Evolutionary conservation across 2,888 invertebrate genomes (phyloP), one percentile per base, ranked within the genome.

Genomic region (Apodemia duryi): DNA sequence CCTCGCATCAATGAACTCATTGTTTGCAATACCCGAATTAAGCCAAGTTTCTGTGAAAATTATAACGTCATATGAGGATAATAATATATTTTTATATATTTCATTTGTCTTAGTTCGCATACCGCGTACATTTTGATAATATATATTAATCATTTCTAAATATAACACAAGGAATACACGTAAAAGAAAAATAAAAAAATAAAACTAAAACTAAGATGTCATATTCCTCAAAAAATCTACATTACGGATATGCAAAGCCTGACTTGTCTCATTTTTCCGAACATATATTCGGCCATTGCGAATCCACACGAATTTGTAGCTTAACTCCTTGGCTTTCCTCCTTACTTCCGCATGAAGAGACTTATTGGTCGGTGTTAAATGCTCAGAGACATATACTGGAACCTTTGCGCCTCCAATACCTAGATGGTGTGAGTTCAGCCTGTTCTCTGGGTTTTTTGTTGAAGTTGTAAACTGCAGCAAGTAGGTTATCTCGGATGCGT

Each of bases 101-200:
- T 67, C 64, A 32, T 63, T 43, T 6, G 65, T 66, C n/a, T 69
- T 69, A 1, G 67, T 66, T 10, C 67, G 29, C n/a, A 67, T 52
- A 10, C 67, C 67, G 6, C 67, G 67, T 28, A 64, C 52, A 32
- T 69, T 67, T 65, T 69, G 66, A 21, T 67, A 67, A 52, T 65
- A 67, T 10, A 69, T 54, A 54, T 38, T 46, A 6, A 65, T 41
- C 41, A 62, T 46, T 29, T 13, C 46, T 43, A 29, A 7, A 3
- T 41, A 46, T 11, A n/a, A 43, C 46, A 43, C 28, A 2, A 43
- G 11, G 9, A 21, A 5, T 41, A 61, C 28, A 38, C 43, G 29
- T 46, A 6, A 7, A 6, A 51, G 1, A 51, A 7, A 6, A 21
- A 49, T 1, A 51, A 7, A 6, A 6, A 49, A 1, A 5, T 6